Conservation (phyloP, 2,888 invertebrate genomes). For the Chaetogeoica ovagalla region DNA sequence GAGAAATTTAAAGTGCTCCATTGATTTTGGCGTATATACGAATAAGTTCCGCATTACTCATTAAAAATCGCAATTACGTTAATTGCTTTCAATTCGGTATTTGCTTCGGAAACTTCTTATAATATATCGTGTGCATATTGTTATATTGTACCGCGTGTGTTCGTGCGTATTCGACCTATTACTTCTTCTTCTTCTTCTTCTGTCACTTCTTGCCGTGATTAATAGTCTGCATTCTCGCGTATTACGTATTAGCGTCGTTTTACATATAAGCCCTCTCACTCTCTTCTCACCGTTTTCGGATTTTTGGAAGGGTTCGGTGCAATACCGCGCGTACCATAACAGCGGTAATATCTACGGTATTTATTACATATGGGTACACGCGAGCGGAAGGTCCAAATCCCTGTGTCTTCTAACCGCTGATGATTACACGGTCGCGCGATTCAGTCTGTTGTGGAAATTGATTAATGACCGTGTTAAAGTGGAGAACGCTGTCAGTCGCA, state of each 20-base stretch:
- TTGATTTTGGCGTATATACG: no score
- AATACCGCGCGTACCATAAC: no score
- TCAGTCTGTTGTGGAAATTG: slow-evolving; percentile 47
- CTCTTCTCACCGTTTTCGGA: background rate
- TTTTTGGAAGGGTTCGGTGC: background rate
- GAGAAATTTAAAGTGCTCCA: no score
- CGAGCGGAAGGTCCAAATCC: slow-evolving; percentile 7
- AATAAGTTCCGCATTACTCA: no score
- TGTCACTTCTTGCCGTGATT: slow-evolving; percentile 16
- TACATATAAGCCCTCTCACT: background rate
- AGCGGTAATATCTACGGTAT: background rate
- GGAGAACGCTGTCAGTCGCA: slow-evolving; percentile 30
- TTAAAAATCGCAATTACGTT: background rate
- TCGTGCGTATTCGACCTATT: no score
- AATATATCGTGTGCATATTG: background rate
- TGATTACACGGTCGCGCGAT: slow-evolving; percentile 30
- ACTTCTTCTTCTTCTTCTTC: background rate
- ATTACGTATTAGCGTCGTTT: background rate
- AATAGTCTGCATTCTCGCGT: slow-evolving; percentile 7
- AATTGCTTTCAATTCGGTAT: background rate
- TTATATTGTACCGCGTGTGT: background rate
- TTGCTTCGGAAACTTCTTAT: background rate
- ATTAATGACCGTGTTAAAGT: slow-evolving; percentile 23
- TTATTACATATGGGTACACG: background rate
- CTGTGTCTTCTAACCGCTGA: background rate